Base-by-base conservation (phyloP, 2,113 vertebrate genomes). In the Epinephelus moara region DNA sequence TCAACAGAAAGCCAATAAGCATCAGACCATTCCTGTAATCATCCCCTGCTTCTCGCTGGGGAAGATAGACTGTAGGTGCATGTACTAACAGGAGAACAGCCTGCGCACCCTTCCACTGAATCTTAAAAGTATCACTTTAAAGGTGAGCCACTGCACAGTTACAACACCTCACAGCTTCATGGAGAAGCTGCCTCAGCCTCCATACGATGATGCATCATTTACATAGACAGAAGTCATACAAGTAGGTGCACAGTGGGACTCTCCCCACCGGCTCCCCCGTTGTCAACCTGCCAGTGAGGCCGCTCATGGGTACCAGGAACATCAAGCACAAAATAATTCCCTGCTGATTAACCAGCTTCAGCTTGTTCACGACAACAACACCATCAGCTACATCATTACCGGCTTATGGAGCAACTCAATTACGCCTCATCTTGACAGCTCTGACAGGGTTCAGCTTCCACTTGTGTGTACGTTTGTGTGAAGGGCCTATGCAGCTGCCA, bases 381-480 rank as follows among this genome's bases (percentile, higher is more conserved):
- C 68, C 67, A 63, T 60, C 59, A 66, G 47, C 80, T 30, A 6
- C 77, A 67, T 87, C 83, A 78, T 91, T 85, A 88, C 33, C 68
- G 63, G 75, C 90, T 89, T 81, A 82, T 37, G 64, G 49, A 30
- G 47, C 55, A 70, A 89, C 83, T 85, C 75, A 81, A 77, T 87
- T 80, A 86, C 49, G 75, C 74, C 61, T 85, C 73, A 69, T 66
- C 62, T 49, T 82, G 85, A 93, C 90, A 88, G 90, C 76, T 80
- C 85, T 84, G 88, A 91, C 89, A 85, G 87, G 53, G 40, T 69
- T 70, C 75, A 23, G 84, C 91, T 90, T 82, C 85, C 80, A 87
- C 82, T 85, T 70, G 40, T 75, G 76, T 82, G 81, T 75, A 27
- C 30, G 17, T 73, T 68, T 80, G 52, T 75, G 70, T 63, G 73